Evolutionary conservation across 1,140 invertebrate genomes (phyloP).

Genomic region (Lanistes nyassanus): DNA sequence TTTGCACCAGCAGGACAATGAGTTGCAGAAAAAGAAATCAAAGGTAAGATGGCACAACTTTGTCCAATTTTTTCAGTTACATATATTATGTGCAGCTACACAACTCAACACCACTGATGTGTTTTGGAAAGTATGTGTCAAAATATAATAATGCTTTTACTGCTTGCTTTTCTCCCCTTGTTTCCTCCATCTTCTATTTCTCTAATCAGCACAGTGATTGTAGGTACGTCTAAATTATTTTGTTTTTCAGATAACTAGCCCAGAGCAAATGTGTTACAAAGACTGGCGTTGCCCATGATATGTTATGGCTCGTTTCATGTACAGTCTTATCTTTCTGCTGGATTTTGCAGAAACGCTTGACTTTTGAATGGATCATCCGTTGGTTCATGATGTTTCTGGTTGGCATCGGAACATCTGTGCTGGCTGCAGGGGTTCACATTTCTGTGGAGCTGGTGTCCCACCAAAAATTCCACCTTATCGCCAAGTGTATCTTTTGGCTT

Average conservation of each 20-base stretch:
- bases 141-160: neutral
- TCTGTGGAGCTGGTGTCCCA: constrained; percentile 86
- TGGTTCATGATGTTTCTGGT: constrained; percentile 96
- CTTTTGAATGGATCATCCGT: constrained; percentile 66
- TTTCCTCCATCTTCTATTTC: neutral
- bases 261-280: too few species aligned
- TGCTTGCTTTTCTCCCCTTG: neutral
- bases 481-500: constrained; percentile 72
- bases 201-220: neutral
- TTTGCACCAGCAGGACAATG: constrained; percentile 50
- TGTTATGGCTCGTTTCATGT: neutral
- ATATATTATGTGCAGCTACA: too few species aligned
- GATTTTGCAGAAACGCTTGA: constrained; percentile 47
- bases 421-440: constrained; percentile 90
- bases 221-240: too few species aligned
- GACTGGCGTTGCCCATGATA: neutral
- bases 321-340: too few species aligned
- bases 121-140: neutral
- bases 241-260: too few species aligned
- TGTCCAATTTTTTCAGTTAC: neutral
- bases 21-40: constrained; percentile 42
- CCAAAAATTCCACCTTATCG: constrained; percentile 79
- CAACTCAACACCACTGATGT: neutral
- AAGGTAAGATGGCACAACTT: constrained; percentile 42
- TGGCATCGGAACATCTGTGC: constrained; percentile 89